Conservation (phyloP, 37 sponge, comb jelly and placozoan species). For the Amphimedon queenslandica region DNA sequence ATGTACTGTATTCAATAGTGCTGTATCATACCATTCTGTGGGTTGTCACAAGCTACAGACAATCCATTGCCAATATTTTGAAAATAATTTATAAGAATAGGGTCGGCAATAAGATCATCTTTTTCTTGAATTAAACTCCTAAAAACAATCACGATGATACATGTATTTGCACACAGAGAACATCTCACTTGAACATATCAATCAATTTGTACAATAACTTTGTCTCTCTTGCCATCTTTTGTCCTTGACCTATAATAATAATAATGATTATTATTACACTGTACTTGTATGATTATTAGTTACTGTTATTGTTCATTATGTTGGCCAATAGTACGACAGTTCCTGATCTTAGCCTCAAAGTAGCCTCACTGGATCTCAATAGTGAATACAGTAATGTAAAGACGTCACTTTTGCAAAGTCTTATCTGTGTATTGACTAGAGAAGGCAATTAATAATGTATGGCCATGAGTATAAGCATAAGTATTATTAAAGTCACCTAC, state of each 20-base stretch:
- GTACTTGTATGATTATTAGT: not conserved
- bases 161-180: not conserved
- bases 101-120: too few species aligned
- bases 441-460: too few species aligned
- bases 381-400: constrained; percentile 20
- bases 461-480: too few species aligned
- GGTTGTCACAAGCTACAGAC: constrained; percentile 30
- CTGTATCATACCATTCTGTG: constrained; percentile 59
- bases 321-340: constrained; percentile 34
- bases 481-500: constrained; percentile 22
- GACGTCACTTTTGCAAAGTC: constrained; percentile 24
- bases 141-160: not conserved
- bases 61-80: not conserved
- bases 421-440: constrained; percentile 45
- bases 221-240: constrained; percentile 43
- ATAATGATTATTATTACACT: not conserved
- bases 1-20: not conserved
- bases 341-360: not conserved
- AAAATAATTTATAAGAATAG: too few species aligned
- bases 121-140: too few species aligned
- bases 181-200: constrained; percentile 38
- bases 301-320: constrained; percentile 35
- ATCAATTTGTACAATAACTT: constrained; percentile 25
- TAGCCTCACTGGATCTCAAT: not conserved
- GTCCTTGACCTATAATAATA: constrained; percentile 24